A percentile compares a stretch with the other conserved stretches of the same genome.
Evolutionary conservation across 2,888 invertebrate species (phyloP).

Genomic region (Erynnis tages): DNA sequence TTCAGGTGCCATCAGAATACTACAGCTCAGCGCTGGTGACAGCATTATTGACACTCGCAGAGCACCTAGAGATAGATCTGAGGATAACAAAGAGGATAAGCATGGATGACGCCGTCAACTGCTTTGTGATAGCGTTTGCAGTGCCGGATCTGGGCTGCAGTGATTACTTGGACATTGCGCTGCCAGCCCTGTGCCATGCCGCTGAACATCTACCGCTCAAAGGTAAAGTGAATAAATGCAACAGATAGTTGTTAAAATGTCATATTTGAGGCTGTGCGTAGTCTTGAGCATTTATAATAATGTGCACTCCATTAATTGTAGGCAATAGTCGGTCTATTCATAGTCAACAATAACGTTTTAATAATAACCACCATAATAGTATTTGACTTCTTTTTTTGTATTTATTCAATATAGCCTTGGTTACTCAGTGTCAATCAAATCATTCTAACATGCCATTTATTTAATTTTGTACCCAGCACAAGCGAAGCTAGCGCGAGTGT

Average conservation of each 20-base stretch:
- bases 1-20: conserved; percentile 71
- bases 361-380: too few relatives aligned
- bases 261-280: too few relatives aligned
- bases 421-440: too few relatives aligned
- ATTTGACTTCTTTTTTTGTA: too few relatives aligned
- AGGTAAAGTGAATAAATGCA: conserved; percentile 51
- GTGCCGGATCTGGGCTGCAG: conserved; percentile 87
- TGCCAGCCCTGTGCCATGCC: conserved; percentile 90
- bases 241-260: too few relatives aligned
- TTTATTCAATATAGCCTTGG: too few relatives aligned
- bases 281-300: too few relatives aligned
- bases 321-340: too few relatives aligned
- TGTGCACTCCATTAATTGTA: too few relatives aligned
- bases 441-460: too few relatives aligned
- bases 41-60: conserved; percentile 87
- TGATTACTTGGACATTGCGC: conserved; percentile 91
- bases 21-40: conserved; percentile 86
- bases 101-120: conserved; percentile 82
- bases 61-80: conserved; percentile 87
- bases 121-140: conserved; percentile 88
- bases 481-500: conserved; percentile 89
- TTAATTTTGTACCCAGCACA: conserved; percentile 79
- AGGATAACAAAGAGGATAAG: conserved; percentile 76
- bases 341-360: too few relatives aligned
- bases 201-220: conserved; percentile 86